phyloP scores from a whole-genome alignment of 2,797 vertebrate species.

The Pelochelys cantorii region DNA sequence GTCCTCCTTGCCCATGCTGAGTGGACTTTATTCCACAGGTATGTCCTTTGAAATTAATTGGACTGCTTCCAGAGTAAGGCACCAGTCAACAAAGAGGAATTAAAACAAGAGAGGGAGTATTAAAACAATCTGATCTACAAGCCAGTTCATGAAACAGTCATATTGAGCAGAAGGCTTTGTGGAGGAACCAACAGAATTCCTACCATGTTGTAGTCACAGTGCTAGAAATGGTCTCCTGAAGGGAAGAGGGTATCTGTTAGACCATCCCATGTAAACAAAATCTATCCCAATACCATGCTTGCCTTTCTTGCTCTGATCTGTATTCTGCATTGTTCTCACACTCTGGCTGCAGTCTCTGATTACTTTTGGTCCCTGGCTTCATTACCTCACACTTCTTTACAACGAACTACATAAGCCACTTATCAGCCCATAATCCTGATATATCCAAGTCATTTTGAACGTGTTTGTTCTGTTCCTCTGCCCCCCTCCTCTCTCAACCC shows the following conservation, averaged over 20 bases:
- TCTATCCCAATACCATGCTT: not conserved
- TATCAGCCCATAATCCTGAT: not conserved
- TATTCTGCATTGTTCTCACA: not conserved
- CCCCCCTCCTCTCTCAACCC: not conserved
- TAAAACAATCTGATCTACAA: not conserved
- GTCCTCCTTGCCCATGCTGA: not conserved
- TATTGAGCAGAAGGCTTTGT: not conserved
- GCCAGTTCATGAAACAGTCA: rapidly evolving
- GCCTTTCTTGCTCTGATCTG: not conserved
- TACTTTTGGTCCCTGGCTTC: slow-evolving; percentile 25
- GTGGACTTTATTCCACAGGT: not conserved
- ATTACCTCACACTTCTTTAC: not conserved
- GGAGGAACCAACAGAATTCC: not conserved
- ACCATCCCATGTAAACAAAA: rapidly evolving
- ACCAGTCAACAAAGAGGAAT: not conserved
- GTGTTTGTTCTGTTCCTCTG: slow-evolving; percentile 2
- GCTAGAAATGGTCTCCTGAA: not conserved
- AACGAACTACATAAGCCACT: slow-evolving; percentile 9
- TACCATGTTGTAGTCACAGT: rapidly evolving
- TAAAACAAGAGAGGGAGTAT: not conserved
- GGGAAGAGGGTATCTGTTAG: not conserved
- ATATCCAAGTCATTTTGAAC: not conserved
- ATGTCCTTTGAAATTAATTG: not conserved
- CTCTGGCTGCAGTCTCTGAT: not conserved
- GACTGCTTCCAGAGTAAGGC: not conserved